Evolutionary conservation across 2,113 vertebrate genomes (phyloP).

Genomic region (Corapipo altera): DNA sequence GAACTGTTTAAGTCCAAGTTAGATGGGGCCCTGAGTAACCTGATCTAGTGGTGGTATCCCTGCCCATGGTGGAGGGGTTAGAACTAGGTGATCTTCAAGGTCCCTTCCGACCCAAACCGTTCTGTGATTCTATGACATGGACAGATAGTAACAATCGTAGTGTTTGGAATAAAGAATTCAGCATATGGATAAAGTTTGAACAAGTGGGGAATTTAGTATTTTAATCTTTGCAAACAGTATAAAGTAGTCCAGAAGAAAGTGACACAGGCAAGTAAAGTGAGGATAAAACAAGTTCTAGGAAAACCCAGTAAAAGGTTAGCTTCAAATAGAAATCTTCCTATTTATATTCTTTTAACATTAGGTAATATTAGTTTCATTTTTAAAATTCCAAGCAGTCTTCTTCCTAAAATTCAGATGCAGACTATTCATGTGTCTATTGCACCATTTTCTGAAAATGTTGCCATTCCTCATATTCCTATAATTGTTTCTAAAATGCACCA

Average conservation of each 20-base stretch:
- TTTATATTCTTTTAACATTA: neutral
- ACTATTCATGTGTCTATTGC: neutral
- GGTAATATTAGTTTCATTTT: neutral
- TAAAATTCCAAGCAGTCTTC: neutral
- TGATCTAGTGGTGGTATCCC: no score
- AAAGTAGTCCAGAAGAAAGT: neutral
- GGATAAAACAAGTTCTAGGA: neutral
- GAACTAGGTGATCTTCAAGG: neutral
- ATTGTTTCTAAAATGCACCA: neutral
- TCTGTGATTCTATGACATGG: neutral
- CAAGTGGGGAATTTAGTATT: neutral
- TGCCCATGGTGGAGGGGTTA: neutral
- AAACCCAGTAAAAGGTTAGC: neutral
- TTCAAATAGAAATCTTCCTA: neutral
- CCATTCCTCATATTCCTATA: neutral
- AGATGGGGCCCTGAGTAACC: neutral
- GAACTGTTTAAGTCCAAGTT: neutral
- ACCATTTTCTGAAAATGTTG: neutral
- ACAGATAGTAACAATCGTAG: neutral
- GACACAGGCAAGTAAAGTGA: neutral
- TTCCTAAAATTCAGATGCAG: neutral
- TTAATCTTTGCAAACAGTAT: neutral
- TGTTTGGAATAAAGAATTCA: neutral
- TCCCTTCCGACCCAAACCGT: neutral
- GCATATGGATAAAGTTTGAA: neutral